A percentile compares a stretch with the other conserved stretches of the same genome.
These are phyloP conservation scores for Plebejus melissa DNA, from an alignment of 2,888 invertebrate genomes.

Conservation along the genomic window DNA sequence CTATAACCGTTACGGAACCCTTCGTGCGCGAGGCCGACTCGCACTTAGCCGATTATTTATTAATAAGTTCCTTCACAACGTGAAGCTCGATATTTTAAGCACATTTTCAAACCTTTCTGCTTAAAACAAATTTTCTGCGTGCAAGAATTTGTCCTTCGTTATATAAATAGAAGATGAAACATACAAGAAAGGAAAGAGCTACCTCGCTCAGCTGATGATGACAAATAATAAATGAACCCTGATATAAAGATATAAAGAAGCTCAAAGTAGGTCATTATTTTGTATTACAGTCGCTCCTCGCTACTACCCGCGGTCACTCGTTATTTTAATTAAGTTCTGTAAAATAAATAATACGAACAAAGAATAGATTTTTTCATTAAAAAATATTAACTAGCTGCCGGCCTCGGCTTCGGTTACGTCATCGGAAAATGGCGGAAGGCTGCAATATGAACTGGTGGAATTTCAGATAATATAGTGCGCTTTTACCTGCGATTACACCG, in stretches of 20 bases:
- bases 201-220: neutral
- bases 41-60: neutral
- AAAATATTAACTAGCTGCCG: conserved; percentile 4
- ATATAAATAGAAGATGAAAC: neutral
- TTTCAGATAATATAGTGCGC: neutral
- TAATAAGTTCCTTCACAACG: neutral
- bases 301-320: neutral
- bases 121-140: neutral
- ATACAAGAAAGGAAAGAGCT: neutral
- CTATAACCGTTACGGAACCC: too few species aligned
- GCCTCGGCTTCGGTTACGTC: neutral
- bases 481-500: neutral
- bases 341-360: conserved; percentile 22
- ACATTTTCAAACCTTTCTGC: neutral
- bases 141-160: neutral
- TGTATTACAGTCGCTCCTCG: neutral
- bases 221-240: neutral
- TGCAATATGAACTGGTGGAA: neutral
- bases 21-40: too few species aligned
- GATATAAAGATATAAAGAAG: conserved; percentile 7
- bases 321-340: conserved; percentile 20
- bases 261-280: conserved; percentile 18
- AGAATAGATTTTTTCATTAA: conserved; percentile 11
- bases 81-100: neutral
- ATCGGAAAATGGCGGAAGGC: neutral